Base-by-base conservation (phyloP, 2,113 vertebrate species). In the Scartelaos histophorus region DNA sequence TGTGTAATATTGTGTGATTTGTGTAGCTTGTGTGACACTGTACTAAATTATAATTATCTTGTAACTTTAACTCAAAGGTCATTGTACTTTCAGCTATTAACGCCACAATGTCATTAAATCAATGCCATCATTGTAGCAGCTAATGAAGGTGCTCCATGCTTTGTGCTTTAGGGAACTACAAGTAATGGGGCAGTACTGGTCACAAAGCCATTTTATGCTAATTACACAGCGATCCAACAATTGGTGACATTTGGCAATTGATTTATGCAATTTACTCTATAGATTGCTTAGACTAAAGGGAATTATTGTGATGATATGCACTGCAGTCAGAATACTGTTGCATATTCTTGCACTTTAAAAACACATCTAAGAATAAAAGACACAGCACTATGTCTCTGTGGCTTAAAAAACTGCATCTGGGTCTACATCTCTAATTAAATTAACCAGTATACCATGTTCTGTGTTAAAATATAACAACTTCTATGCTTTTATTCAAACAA, bases 51-150 rank as follows among this genome's bases (percentile, higher is more conserved):
- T 49, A 71, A 34, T 46, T 45, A 56, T 67, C 16, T 34, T 79
- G 57, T 69, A 21, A 22, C 79, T 71, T 79, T 17, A 66, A 46
- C 67, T 65, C 29, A 68, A 53, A 79, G 13, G 57, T 54, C 53
- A 24, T n/a, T 66, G 43, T 76, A 64, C 70, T 69, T 73, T 72
- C 46, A 81, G 16, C 17, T n/a, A 71, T 82, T 79, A 79, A 77
- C 71, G 58, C 43, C 24, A 49, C 49, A n/a, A 35, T 85, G 85
- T 88, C 83, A 81, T 82, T 77, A 82, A 87, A 88, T 85, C 87
- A 85, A 77, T 88, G 71, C 11, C 43, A 43, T 76, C 81, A 74
- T 65, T 88, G 83, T 81, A 73, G 73, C 71, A 34, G 61, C 66
- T 85, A 83, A 88, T 89, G 49, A 69, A 67, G 29, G 66, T 65